Conservation (phyloP, 2,113 vertebrate genomes). For the Corythornis madagascariensis region DNA sequence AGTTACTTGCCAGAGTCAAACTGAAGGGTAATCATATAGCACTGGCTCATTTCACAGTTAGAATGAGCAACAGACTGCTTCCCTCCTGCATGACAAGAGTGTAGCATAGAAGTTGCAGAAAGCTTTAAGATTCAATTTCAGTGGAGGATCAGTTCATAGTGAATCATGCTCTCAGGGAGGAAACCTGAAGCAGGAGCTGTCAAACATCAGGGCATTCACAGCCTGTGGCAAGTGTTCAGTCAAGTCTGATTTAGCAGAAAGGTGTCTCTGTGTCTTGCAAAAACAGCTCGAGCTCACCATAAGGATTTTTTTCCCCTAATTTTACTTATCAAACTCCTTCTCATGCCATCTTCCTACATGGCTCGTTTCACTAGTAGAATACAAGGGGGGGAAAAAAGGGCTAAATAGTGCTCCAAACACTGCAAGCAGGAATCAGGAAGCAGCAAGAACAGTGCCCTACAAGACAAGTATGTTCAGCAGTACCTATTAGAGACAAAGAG, state of each 20-base stretch:
- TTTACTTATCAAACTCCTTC: not conserved
- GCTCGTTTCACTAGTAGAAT: not conserved
- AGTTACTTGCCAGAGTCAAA: conserved; percentile 51
- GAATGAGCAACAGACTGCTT: conserved; percentile 51
- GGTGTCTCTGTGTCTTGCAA: not conserved
- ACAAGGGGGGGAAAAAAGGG: rapidly evolving
- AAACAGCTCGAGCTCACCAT: not conserved
- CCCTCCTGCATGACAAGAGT: conserved; percentile 4
- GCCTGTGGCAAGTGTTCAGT: conserved; percentile 35
- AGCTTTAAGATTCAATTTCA: conserved; percentile 66
- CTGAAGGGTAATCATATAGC: conserved; percentile 59
- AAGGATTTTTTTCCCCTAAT: not conserved
- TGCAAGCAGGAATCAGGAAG: not conserved
- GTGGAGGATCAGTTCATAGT: conserved; percentile 15
- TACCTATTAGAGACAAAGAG: not conserved
- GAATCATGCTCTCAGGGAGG: conserved; percentile 26
- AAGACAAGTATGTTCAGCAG: not conserved
- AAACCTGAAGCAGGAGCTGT: conserved; percentile 46
- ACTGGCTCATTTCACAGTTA: conserved; percentile 64
- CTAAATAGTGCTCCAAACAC: not conserved
- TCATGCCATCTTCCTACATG: not conserved
- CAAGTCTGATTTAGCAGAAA: conserved; percentile 40
- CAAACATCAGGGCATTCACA: conserved; percentile 48
- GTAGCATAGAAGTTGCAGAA: conserved; percentile 51
- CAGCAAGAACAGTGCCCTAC: not conserved